Evolutionary conservation across 1,140 invertebrate genomes (phyloP), one percentile per base, ranked within the genome.

Genomic region (Leptinotarsa defecta): DNA sequence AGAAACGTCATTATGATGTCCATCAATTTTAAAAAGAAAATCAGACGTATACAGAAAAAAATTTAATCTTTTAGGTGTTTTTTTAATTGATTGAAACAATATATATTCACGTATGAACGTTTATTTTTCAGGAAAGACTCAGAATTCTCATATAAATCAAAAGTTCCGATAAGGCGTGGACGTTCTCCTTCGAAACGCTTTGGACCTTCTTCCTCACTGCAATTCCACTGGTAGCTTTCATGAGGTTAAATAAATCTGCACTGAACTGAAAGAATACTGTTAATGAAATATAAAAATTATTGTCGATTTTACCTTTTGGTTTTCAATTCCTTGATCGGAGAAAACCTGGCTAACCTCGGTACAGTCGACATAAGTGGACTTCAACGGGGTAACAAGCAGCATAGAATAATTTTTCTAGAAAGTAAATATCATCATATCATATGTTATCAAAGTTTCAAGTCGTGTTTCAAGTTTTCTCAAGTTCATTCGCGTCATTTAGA

Each of bases 301-400:
- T 73, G 70, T 49, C 3, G 13, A 19, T 43, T 52, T 74, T 61
- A 89, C 88, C 81, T 89, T 87, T 74, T 90, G 86, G 2, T 88
- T 88, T 43, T 89, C 81, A 13, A 89, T 81, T 0, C 89, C 87
- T 67, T 89, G 86, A 4, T 88, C 86, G 61, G 85, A 89, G 77
- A 93, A 93, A 77, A 90, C 88, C 4, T 89, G 87, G 62, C 91
- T 91, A 1, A 93, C 90, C 81, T 94, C 93, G 13, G 91, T 92
- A 74, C 92, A 93, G 76, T 92, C 89, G 34, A 94, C 88, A 5
- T 90, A 85, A 1, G 86, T 84, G 0, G 92, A 89, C 77, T 87
- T 86, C 6, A 90, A 86, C 0, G 92, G 91, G 0, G 90, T 92
- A 5, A 92, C 88, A 73, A 91, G 79, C 3, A 94, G 80, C 62